Base-by-base conservation (phyloP, 2,113 vertebrate genomes). In the Pedetes capensis region DNA sequence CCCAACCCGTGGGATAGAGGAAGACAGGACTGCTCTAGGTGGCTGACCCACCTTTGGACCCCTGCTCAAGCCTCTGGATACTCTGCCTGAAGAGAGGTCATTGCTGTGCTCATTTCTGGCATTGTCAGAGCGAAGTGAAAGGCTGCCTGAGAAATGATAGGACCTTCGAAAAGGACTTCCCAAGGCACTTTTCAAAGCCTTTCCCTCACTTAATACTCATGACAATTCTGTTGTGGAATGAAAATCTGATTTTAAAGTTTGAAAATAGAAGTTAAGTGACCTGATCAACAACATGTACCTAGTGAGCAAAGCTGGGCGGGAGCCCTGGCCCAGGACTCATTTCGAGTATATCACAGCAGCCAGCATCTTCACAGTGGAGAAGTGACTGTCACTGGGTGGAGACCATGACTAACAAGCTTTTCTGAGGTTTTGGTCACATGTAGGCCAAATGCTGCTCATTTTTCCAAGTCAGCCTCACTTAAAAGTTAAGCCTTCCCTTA, bases 211-310 rank as follows among this genome's bases (percentile, higher is more conserved):
- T 72, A 66, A 87, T 64, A 29, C 27, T 83, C 5, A 25, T 27
- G 42, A 29, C 47, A 61, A 44, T 68, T 49, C 22, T 76, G 37
- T 17, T 14, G 23, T 37, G 1, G n/a, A 16, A 20, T 74, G 32
- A 44, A 66, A 68, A 61, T 61, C 25, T 22, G 17, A 95, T 79
- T 88, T 69, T 93, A 84, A 34, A 93, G 64, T 78, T 89, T 44
- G n/a, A 64, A 82, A 57, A 75, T 53, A 55, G 29, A 79, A 72
- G 32, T 79, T 63, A 59, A 89, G 8, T 42, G 59, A 53, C 75
- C 39, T 57, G 61, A 17, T 51, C 11, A 37, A 53, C 47, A 55
- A 9, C 42, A 12, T 20, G 13, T 16, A 69, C 22, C 10, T 8
- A 13, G 16, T 2, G 20, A 47, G 49, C 25, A 47, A n/a, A 20